Percentiles rank a stretch among this genome's conserved stretches.
phyloP scores from a whole-genome alignment of 2,888 invertebrate genomes.

The Cryptops parisi region DNA sequence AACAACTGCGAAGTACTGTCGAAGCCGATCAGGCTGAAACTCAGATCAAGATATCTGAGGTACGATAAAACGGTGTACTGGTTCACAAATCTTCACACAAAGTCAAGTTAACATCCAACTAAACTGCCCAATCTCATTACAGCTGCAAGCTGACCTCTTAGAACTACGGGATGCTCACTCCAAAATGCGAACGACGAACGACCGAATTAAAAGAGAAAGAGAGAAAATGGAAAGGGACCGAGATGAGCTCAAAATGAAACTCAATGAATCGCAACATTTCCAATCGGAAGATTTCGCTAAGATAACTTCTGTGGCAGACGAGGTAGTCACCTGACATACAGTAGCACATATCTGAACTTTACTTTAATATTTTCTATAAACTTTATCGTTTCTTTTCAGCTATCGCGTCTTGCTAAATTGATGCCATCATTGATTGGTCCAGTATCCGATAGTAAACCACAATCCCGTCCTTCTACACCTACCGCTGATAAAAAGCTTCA shows the following conservation, averaged over 20 bases:
- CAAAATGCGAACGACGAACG: slow-evolving; percentile 76
- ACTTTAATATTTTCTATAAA: too few species aligned
- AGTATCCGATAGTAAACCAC: too few species aligned
- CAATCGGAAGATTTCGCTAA: not conserved
- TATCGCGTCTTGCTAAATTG: too few species aligned
- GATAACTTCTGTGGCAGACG: not conserved
- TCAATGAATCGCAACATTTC: slow-evolving; percentile 6
- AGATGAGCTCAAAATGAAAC: slow-evolving; percentile 20
- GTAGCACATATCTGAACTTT: too few species aligned
- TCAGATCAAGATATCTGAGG: slow-evolving; percentile 56
- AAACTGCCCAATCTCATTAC: slow-evolving; percentile 4
- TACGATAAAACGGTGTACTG: too few species aligned
- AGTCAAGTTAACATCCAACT: not conserved
- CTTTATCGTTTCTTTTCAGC: too few species aligned
- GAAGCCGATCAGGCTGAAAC: slow-evolving; percentile 84
- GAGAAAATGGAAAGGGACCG: slow-evolving; percentile 53
- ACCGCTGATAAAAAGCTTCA: slow-evolving; percentile 2
- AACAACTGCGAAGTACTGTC: slow-evolving; percentile 64
- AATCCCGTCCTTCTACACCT: too few species aligned
- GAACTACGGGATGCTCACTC: slow-evolving; percentile 84
- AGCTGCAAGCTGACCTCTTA: slow-evolving; percentile 72
- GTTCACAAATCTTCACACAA: not conserved
- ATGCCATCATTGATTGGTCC: too few species aligned
- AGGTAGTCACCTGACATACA: too few species aligned
- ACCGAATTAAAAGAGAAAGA: slow-evolving; percentile 72